Conservation (phyloP, 2,113 vertebrate species). For the Myodes glareolus region DNA sequence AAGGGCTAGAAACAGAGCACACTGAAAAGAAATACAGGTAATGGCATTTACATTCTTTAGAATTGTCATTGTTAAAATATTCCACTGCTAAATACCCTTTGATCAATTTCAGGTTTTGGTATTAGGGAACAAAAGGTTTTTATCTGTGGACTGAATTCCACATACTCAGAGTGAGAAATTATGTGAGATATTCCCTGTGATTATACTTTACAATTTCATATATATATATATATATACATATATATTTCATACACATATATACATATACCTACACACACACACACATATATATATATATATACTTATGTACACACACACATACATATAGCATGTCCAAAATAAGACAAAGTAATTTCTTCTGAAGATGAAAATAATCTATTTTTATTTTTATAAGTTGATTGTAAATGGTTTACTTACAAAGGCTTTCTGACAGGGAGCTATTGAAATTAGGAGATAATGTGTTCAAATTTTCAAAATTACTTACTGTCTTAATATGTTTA, state of each 20-base stretch:
- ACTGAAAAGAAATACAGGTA: neutral
- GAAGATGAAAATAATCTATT: neutral
- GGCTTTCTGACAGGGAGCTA: neutral
- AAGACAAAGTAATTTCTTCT: neutral
- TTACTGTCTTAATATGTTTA: neutral
- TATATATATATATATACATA: neutral
- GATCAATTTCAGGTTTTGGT: neutral
- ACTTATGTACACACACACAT: neutral
- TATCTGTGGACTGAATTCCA: conserved; percentile 7
- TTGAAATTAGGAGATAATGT: neutral
- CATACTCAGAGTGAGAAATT: neutral
- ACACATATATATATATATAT: neutral
- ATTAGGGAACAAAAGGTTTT: conserved; percentile 28
- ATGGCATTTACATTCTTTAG: neutral
- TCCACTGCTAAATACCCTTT: neutral
- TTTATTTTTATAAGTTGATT: neutral
- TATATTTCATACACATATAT: neutral
- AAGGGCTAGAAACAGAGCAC: conserved; percentile 3
- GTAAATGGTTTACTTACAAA: neutral
- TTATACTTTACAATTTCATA: neutral
- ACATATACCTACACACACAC: neutral
- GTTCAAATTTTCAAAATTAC: neutral
- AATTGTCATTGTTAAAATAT: conserved; percentile 15
- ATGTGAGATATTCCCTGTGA: neutral
- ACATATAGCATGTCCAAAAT: neutral